Evolutionary conservation across 2,797 vertebrate genomes (phyloP), one percentile per base, ranked within the genome.

Genomic region (Acanthornis magna): DNA sequence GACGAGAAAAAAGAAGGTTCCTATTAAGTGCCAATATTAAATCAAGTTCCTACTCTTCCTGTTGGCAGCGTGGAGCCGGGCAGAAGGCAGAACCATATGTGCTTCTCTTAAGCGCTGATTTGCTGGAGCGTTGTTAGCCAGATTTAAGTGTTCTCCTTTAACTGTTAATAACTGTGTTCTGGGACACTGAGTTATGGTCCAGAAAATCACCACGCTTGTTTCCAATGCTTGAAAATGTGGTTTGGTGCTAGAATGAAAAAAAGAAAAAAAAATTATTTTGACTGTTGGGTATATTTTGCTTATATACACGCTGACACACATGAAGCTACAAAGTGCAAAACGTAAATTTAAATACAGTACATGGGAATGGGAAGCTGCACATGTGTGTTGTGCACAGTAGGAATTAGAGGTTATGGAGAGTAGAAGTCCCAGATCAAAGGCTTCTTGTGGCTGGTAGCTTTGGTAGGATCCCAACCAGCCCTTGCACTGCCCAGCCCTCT

Each of bases 31-130:
- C 75, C 90, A 89, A 27, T 22, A 40, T 87, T 90, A 89, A 95
- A 90, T 91, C 75, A 57, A 81, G 87, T 91, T 92, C 74, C 61
- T 74, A 9, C 91, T 96, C 80, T 92, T 91, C 79, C 95, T 96
- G 74, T 84, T 97, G 97, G 95, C 97, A 95, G 75, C 2, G 4
- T 60, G 68, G 57, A 91, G 42, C 32, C 47, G 25, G 92, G 82
- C 97, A 97, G 89, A 96, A 97, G 96, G 95, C 89, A 96, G 79
- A 86, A 88, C 95, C 83, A 73, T 96, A 95, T 97, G 97, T 75
- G 93, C 91, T 94, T 92, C 94, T 94, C 87, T 62, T 91, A 87
- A 93, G 94, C 10, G 72, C 78, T 81, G 91, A 48, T 91, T 88
- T 97, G 88, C 95, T 92, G 75, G 58, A 92, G 82, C 54, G 58